phyloP scores from a whole-genome alignment of 2,888 invertebrate species.

The Gastracanthus pulcherrimus region DNA sequence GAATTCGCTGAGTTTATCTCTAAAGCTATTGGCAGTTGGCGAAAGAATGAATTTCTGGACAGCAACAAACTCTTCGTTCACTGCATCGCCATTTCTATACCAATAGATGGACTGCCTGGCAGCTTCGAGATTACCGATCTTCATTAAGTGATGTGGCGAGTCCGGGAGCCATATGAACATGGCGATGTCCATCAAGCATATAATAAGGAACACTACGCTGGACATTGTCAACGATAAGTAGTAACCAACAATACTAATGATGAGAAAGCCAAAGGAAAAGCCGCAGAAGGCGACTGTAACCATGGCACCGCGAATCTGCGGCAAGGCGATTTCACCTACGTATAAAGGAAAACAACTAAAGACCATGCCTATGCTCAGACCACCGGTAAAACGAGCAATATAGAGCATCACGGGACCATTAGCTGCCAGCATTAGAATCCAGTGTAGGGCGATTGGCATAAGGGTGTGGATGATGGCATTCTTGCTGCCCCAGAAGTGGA shows the following conservation, averaged over 20 bases:
- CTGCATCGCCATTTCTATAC: background rate
- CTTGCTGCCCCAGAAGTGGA: slow-evolving; percentile 65
- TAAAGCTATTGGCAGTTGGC: slow-evolving; percentile 55
- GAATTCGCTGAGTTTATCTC: slow-evolving; percentile 19
- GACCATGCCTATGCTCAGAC: slow-evolving; percentile 65
- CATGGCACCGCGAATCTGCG: too few species aligned
- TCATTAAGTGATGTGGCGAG: slow-evolving; percentile 66
- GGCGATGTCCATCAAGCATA: background rate
- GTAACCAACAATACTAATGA: too few species aligned
- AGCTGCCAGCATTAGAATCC: slow-evolving; percentile 63
- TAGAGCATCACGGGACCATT: too few species aligned
- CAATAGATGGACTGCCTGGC: slow-evolving; percentile 9
- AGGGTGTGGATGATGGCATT: slow-evolving; percentile 61
- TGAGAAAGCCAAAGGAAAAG: too few species aligned
- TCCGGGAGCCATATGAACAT: slow-evolving; percentile 68
- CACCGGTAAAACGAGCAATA: slow-evolving; percentile 60
- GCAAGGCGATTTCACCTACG: slow-evolving; percentile 62
- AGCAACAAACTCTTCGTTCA: slow-evolving; percentile 4
- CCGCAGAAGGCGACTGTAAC: too few species aligned
- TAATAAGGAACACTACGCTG: slow-evolving; percentile 64
- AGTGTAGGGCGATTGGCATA: slow-evolving; percentile 61
- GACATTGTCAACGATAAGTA: too few species aligned
- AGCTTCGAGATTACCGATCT: background rate
- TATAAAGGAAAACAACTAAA: slow-evolving; percentile 66
- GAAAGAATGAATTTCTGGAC: slow-evolving; percentile 62